These are phyloP conservation scores for Synanthedon myopaeformis DNA, from an alignment of 2,888 invertebrate species.

Conservation along the genomic window DNA sequence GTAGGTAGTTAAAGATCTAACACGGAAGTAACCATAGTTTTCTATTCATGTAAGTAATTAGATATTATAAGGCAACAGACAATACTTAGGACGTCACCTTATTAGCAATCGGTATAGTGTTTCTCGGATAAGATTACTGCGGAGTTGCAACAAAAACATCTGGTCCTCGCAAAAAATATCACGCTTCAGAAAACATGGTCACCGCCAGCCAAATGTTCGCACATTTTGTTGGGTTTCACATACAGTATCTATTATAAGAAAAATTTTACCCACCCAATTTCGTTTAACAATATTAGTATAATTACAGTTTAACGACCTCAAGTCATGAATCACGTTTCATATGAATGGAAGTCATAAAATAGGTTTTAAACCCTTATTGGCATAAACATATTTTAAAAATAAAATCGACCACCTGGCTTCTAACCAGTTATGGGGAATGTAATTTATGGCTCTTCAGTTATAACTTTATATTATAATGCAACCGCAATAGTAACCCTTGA, in stretches of 20 bases:
- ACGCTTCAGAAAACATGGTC: slow-evolving; percentile 52
- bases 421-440: slow-evolving; percentile 38
- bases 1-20: no score
- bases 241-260: no score
- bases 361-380: slow-evolving; percentile 51
- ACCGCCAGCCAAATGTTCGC: slow-evolving; percentile 18
- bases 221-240: background rate
- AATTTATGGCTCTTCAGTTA: slow-evolving; percentile 48
- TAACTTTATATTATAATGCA: slow-evolving; percentile 35
- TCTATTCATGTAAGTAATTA: background rate
- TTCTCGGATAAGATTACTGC: slow-evolving; percentile 40
- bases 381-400: slow-evolving; percentile 56
- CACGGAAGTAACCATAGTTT: background rate
- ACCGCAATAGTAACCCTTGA: slow-evolving; percentile 63
- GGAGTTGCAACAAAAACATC: slow-evolving; percentile 53
- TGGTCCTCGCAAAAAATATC: slow-evolving; percentile 51
- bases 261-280: no score
- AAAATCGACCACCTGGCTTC: slow-evolving; percentile 58
- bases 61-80: slow-evolving; percentile 1
- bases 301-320: slow-evolving; percentile 5
- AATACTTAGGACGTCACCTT: slow-evolving; percentile 16
- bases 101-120: slow-evolving; percentile 21
- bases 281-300: no score
- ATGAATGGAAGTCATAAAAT: slow-evolving; percentile 57
- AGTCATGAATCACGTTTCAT: slow-evolving; percentile 42